phyloP scores from a whole-genome alignment of 2,113 vertebrate species.

The Elgaria multicarinata region DNA sequence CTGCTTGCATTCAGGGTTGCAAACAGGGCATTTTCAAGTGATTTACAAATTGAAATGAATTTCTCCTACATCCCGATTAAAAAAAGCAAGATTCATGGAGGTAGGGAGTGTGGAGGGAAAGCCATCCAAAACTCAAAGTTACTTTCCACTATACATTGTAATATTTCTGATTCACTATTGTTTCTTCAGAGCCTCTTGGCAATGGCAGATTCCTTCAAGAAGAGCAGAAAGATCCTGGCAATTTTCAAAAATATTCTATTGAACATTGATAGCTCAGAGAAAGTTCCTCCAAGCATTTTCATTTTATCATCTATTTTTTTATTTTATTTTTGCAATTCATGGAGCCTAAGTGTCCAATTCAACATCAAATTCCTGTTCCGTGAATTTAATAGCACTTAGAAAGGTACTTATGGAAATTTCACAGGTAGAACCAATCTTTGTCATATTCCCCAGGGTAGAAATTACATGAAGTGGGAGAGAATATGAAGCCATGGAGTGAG shows the following conservation, averaged over 20 bases:
- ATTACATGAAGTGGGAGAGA: constrained; percentile 55
- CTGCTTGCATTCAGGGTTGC: too few species aligned
- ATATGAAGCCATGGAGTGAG: constrained; percentile 54
- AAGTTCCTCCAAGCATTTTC: constrained; percentile 60
- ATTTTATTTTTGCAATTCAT: constrained; percentile 42
- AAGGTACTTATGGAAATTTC: constrained; percentile 69
- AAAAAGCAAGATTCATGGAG: accelerated
- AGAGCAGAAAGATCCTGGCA: constrained; percentile 39
- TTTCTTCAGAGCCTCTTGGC: constrained; percentile 43
- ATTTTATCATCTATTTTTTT: constrained; percentile 55
- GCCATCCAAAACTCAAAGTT: background rate
- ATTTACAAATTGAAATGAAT: too few species aligned
- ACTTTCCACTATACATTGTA: accelerated
- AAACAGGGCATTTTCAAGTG: too few species aligned
- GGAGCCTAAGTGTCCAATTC: constrained; percentile 62
- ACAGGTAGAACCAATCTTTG: constrained; percentile 59
- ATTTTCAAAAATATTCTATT: constrained; percentile 39
- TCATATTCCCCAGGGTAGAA: constrained; percentile 64
- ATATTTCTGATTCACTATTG: constrained; percentile 13
- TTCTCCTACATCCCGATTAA: background rate
- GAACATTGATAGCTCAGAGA: constrained; percentile 45
- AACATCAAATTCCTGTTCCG: constrained; percentile 65
- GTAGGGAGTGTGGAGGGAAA: constrained; percentile 1
- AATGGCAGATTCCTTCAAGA: constrained; percentile 54
- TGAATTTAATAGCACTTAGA: constrained; percentile 68